Evolutionary conservation across 2,888 invertebrate species (phyloP), one percentile per base, ranked within the genome.

Genomic region (Napeogenes inachia): DNA sequence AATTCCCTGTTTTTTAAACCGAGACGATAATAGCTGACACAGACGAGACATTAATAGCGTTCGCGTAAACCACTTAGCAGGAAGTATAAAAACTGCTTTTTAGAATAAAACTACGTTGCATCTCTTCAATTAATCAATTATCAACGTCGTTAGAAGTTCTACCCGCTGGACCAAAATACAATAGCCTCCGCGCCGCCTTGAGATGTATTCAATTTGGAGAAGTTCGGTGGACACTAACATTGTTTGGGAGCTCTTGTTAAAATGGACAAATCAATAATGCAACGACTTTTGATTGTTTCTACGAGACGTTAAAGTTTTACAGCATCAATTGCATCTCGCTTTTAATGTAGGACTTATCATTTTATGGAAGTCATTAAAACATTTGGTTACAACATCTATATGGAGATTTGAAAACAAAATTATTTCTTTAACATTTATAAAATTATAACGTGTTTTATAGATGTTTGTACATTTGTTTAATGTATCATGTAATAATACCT

Each of bases 111-210:
- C 61, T 50, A 67, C 72, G 73, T 70, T 74, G 74, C 76, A 76
- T 73, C 73, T 73, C 76, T 78, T 78, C 77, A 80, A 81, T 81
- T 81, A 81, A 81, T 81, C 79, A 80, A 80, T 80, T 81, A 80
- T 73, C 77, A 72, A 73, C 76, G 75, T 73, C 73, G 71, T 71
- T 71, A 71, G 71, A 76, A 76, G 71, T 77, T 77, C 74, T 77
- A 76, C 74, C 69, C 66, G 67, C 70, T 65, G 57, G 68, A 67
- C 70, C 70, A 71, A 33, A 42, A 38, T 63, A 62, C 56, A 53
- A 45, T 59, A 67, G 61, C 61, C 65, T 60, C 61, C 63, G 54
- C 45, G 54, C 13, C 42, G 56, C 53, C 66, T 60, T 30, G 10
- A 59, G 54, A 30, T 46, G 55, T 56, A 62, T 58, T 60, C 54